Conservation (phyloP, 2,113 vertebrate species). For the Pollachius pollachius region DNA sequence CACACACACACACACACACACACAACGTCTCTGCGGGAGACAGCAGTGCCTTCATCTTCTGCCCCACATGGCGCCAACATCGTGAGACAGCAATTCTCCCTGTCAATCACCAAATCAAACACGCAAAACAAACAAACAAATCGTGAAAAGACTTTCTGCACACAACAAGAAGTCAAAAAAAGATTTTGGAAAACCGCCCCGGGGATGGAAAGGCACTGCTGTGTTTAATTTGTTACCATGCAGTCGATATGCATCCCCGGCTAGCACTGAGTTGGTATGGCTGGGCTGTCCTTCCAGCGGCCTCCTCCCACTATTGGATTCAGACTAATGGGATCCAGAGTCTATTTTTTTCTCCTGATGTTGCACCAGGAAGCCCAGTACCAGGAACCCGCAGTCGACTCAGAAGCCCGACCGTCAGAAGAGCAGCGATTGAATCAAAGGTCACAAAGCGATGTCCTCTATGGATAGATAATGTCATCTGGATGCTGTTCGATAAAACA, state of each 20-base stretch:
- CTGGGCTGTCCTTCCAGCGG: slow-evolving; percentile 2
- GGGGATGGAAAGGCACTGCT: slow-evolving; percentile 32
- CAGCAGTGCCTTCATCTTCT: too few relatives aligned
- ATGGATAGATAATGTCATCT: slow-evolving; percentile 18
- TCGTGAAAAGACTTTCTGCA: neutral
- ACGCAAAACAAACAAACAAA: neutral
- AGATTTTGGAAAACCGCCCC: neutral
- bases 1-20: neutral
- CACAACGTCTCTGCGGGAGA: neutral
- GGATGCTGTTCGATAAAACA: slow-evolving; percentile 19
- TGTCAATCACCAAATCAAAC: neutral
- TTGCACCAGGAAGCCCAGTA: neutral
- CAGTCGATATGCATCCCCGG: slow-evolving; percentile 14
- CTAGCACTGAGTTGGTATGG: slow-evolving; percentile 20
- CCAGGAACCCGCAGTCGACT: neutral
- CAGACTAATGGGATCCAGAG: neutral
- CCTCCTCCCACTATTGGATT: slow-evolving; percentile 2
- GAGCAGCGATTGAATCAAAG: neutral
- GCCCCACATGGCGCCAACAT: too few relatives aligned
- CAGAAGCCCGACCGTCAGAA: neutral
- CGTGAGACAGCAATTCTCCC: too few relatives aligned
- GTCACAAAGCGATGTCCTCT: slow-evolving; percentile 8
- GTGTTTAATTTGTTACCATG: slow-evolving; percentile 9
- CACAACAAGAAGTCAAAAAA: neutral
- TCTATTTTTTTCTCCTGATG: neutral